phyloP scores from a whole-genome alignment of 2,113 vertebrate species.

The Malaclemys terrapin region DNA sequence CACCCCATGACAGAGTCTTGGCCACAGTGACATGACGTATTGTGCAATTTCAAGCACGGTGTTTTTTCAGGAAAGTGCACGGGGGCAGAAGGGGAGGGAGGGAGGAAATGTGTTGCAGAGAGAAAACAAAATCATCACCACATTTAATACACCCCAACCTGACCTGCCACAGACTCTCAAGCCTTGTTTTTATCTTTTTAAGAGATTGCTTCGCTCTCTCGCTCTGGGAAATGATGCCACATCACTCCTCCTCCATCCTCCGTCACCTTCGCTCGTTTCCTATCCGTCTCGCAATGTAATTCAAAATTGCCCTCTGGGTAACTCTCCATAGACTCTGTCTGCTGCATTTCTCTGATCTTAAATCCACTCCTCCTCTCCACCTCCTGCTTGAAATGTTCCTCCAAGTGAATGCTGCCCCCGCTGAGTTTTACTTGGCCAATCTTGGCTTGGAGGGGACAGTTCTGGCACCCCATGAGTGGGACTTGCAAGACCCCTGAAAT shows the following conservation, averaged over 20 bases:
- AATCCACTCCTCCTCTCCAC: background rate
- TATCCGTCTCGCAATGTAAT: background rate
- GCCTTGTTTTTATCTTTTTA: conserved; percentile 11
- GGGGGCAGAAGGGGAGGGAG: background rate
- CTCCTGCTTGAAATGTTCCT: background rate
- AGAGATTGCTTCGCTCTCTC: conserved; percentile 40
- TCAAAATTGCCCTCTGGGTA: background rate
- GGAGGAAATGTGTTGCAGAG: background rate
- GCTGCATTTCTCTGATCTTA: background rate
- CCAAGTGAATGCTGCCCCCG: background rate
- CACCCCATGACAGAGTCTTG: background rate
- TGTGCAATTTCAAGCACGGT: background rate
- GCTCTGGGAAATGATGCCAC: background rate
- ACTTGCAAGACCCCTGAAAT: background rate
- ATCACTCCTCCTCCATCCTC: background rate
- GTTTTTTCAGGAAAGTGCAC: accelerated
- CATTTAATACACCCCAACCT: background rate
- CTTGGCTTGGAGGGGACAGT: background rate
- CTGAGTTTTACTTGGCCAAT: background rate
- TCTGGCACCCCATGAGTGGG: background rate
- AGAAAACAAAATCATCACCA: background rate
- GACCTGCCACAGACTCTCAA: background rate
- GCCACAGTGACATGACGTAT: accelerated
- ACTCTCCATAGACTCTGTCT: background rate
- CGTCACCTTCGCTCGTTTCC: background rate